Evolutionary conservation across 2,797 vertebrate genomes (phyloP).

Genomic region (Gallinago stenura): DNA sequence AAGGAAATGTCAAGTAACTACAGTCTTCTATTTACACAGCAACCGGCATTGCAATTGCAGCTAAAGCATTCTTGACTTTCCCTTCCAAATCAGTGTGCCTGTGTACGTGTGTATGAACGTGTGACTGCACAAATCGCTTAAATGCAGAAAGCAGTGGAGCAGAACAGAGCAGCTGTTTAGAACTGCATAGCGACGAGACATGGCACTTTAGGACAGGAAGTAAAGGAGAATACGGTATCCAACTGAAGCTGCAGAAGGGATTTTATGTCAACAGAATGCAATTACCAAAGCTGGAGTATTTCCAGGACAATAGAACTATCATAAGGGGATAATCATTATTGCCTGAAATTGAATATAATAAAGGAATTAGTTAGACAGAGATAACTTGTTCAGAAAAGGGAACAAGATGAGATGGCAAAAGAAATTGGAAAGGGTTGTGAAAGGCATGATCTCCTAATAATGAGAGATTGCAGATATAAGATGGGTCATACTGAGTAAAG

Average conservation of each 20-base stretch:
- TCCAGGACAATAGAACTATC: conserved; percentile 55
- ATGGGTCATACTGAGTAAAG: background rate
- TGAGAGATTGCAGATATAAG: background rate
- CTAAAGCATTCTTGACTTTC: background rate
- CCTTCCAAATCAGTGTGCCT: conserved; percentile 1
- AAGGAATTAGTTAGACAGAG: conserved; percentile 54
- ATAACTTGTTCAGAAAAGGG: conserved; percentile 51
- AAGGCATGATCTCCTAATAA: background rate
- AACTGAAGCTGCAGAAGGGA: conserved; percentile 46
- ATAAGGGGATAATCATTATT: conserved; percentile 55
- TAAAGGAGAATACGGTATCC: conserved; percentile 15
- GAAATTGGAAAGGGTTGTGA: conserved; percentile 22
- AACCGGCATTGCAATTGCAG: background rate
- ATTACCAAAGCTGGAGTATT: conserved; percentile 54
- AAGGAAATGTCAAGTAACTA: background rate
- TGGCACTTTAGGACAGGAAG: conserved; percentile 50
- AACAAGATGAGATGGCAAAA: conserved; percentile 31
- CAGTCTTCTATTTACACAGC: background rate
- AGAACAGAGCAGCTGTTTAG: conserved; percentile 55
- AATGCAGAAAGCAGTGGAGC: conserved; percentile 31
- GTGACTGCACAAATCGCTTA: conserved; percentile 29
- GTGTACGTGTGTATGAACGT: background rate
- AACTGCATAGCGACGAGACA: background rate
- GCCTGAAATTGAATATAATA: conserved; percentile 60
- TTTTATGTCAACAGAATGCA: conserved; percentile 65